phyloP scores from a whole-genome alignment of 1,140 invertebrate genomes.

The Carposina sasakii region DNA sequence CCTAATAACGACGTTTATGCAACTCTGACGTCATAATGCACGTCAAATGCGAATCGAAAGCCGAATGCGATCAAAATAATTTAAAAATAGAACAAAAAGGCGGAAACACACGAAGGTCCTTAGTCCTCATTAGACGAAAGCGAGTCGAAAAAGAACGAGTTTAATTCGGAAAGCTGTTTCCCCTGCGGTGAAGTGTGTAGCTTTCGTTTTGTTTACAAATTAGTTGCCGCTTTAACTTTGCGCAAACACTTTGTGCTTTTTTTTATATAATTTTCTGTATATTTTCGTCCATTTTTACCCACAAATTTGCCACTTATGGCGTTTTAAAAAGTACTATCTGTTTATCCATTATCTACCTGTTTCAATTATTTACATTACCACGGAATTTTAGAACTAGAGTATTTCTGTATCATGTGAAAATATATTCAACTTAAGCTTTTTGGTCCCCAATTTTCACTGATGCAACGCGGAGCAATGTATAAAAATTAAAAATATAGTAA shows the following conservation, averaged over 20 bases:
- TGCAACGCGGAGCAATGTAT: no score
- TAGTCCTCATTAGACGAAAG: slow-evolving; percentile 65
- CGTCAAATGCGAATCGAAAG: no score
- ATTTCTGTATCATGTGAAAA: neutral
- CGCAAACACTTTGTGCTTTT: slow-evolving; percentile 47
- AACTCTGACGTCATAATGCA: no score
- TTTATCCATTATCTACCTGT: no score
- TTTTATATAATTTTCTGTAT: slow-evolving; percentile 42
- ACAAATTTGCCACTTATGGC: no score
- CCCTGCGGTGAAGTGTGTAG: slow-evolving; percentile 42
- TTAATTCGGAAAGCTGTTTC: slow-evolving; percentile 62
- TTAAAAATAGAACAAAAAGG: slow-evolving; percentile 34
- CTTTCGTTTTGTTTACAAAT: slow-evolving; percentile 64
- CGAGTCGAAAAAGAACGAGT: slow-evolving; percentile 59
- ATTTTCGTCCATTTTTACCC: slow-evolving; percentile 40
- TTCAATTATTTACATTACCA: slow-evolving; percentile 18
- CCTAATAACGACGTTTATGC: no score
- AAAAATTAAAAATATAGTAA: no score
- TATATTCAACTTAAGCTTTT: neutral
- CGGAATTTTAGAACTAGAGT: slow-evolving; percentile 15
- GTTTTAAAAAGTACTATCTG: no score
- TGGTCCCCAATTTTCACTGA: neutral
- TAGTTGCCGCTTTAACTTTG: slow-evolving; percentile 64
- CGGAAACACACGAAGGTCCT: slow-evolving; percentile 49
- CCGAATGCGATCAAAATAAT: no score